Percentiles rank a stretch among this genome's conserved stretches.
Evolutionary conservation across 2,888 invertebrate species (phyloP).

Genomic region (Chalcosyrphus nemorum): DNA sequence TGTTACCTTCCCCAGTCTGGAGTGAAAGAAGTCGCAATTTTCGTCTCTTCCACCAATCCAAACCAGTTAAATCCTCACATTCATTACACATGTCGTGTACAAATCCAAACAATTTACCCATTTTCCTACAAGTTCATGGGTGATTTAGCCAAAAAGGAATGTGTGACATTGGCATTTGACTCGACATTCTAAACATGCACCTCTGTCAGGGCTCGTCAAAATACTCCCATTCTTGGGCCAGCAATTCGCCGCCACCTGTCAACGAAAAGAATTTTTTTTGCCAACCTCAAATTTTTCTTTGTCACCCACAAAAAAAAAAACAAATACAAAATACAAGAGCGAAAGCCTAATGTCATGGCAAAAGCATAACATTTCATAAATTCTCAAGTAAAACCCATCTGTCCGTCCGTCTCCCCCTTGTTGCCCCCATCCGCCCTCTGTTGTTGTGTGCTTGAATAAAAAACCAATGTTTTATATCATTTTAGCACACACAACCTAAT

Average conservation of each 20-base stretch:
- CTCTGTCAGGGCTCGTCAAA: constrained; percentile 28
- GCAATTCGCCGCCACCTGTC: constrained; percentile 56
- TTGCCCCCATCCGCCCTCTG: no score
- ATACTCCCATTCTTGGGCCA: constrained; percentile 15
- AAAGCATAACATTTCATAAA: constrained; percentile 59
- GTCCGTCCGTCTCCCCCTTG: neutral
- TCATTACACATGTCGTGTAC: neutral
- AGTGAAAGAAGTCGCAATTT: no score
- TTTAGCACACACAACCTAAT: constrained; percentile 59
- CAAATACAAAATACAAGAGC: no score
- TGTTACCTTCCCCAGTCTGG: no score
- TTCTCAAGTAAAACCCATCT: constrained; percentile 8
- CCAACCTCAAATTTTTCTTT: constrained; percentile 24
- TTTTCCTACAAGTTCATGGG: neutral
- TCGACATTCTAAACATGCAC: constrained; percentile 56
- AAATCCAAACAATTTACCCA: neutral
- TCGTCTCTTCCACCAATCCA: no score
- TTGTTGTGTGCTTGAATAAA: no score
- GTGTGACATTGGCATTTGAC: constrained; percentile 60
- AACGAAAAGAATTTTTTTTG: constrained; percentile 35
- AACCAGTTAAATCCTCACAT: no score
- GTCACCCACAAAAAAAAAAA: constrained; percentile 29
- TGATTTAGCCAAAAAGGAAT: neutral
- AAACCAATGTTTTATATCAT: constrained; percentile 46
- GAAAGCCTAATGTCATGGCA: constrained; percentile 34